Base-by-base conservation (phyloP, 2,113 vertebrate genomes). In the Nesoenas mayeri region DNA sequence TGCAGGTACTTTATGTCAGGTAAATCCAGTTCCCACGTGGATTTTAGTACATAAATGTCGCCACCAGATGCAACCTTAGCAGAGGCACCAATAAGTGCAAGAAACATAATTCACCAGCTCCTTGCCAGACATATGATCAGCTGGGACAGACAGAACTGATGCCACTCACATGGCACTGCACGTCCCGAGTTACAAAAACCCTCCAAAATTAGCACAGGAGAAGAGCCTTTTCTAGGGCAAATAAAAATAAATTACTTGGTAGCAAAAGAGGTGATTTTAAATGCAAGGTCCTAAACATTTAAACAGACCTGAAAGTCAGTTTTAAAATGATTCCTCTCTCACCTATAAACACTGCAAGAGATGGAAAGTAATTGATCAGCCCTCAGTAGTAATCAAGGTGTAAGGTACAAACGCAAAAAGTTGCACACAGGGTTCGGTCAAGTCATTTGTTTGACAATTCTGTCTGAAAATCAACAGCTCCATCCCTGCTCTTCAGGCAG, bases 371-470 rank as follows among this genome's bases (percentile, higher is more conserved):
- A 60, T 12, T 31, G 10, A 57, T 54, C n/a, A 44, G 36, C 5
- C 15, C n/a, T 10, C 61, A 89, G 18, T 2, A 61, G 11, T 29
- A 56, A 57, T 5, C 34, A 34, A 64, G 10, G 28, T 11, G 19
- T 12, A 54, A 80, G 10, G 42, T 17, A 44, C 42, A 44, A 44
- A 44, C 17, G 42, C 42, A 44, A 16, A 44, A 44, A 44, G 42
- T 6, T 67, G 24, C 61, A 79, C 24, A 6, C 18, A 25, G 4
- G 4, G 24, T 32, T 79, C 32, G 1, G 0, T 15, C 3, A 86
- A 74, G 69, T 56, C 20, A n/a, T 54, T 48, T 58, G 40, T 36
- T 80, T 67, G 57, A 36, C 70, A 74, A 5, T 87, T 81, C 61
- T 71, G 38, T 40, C 40, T 82, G 62, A 84, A 3, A 78, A n/a